Base-by-base conservation (phyloP, 2,888 invertebrate species). In the Mythimna lalbum region DNA sequence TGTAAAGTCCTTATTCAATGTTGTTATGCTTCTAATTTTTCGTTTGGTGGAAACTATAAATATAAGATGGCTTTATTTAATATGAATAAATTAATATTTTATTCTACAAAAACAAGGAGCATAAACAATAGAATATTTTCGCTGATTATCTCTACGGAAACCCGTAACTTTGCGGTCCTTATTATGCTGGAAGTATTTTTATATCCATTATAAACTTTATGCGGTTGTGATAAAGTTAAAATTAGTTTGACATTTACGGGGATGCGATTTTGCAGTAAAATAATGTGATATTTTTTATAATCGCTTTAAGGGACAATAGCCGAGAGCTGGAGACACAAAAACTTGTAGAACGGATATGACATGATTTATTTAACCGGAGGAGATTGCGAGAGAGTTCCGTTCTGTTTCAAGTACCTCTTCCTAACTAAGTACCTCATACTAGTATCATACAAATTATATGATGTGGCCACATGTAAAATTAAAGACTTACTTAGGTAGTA, bases 111-210 rank as follows among this genome's bases (percentile, higher is more conserved):
- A 17, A 43, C 43, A 43, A 19, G 6, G 0, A 43, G 5, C 4
- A 59, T 61, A 61, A 80, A 79, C 72, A 82, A 82, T 83, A 79
- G 36, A 70, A 73, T 73, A 76, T 84, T 81, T 77, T 73, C 66
- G 68, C 82, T 84, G 83, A 88, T 88, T 83, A 83, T 84, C 82
- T 84, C 73, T 65, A 83, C 67, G 52, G 77, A 71, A 83, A 83
- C 79, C 68, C 76, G 77, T 82, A 80, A 86, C 84, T 80, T 82
- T 73, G 76, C 69, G 74, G 80, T 80, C 62, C 64, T 78, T 70
- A 82, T 82, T 66, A 63, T 72, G 55, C 56, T 55, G 63, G 59
- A 59, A 10, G 33, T 69, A 50, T 64, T 12, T 62, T 73, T 55
- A 67, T 33, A 4, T 31, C 53, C 7, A 82, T 69, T 73, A 49